These are phyloP conservation scores for Acrocyrtus sp. DNA, from an alignment of 2,888 invertebrate species.

Conservation along the genomic window DNA sequence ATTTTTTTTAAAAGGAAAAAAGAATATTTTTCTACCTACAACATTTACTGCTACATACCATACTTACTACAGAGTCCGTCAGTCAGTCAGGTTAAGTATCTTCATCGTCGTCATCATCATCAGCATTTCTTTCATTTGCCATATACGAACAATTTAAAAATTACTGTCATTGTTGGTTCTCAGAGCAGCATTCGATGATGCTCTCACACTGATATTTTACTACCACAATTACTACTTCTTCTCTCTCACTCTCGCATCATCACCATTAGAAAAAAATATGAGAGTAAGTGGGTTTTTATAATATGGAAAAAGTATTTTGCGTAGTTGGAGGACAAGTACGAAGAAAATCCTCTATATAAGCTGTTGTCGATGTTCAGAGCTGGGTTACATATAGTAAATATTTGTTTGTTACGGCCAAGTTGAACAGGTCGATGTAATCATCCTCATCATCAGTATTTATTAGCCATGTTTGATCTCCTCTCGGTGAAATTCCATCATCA, in stretches of 20 bases:
- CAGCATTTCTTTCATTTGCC: slow-evolving; percentile 24
- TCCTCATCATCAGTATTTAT: slow-evolving; percentile 27
- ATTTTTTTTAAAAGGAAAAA: too few relatives aligned
- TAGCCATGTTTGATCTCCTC: slow-evolving; percentile 26
- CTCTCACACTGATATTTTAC: background rate
- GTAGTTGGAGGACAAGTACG: slow-evolving; percentile 40
- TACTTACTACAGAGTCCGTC: too few relatives aligned
- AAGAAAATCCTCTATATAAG: slow-evolving; percentile 2
- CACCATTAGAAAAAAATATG: slow-evolving; percentile 21
- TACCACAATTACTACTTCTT: background rate
- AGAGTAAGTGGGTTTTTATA: slow-evolving; percentile 40
- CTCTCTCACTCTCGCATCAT: background rate
- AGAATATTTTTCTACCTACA: slow-evolving; percentile 24
- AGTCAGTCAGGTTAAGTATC: slow-evolving; percentile 7
- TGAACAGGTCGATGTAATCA: slow-evolving; percentile 43
- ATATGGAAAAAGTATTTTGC: slow-evolving; percentile 37
- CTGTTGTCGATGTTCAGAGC: background rate
- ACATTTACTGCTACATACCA: slow-evolving; percentile 37
- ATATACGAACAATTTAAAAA: slow-evolving; percentile 45
- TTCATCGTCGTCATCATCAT: slow-evolving; percentile 1
- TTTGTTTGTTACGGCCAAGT: slow-evolving; percentile 8
- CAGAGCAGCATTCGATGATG: too few relatives aligned
- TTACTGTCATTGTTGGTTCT: slow-evolving; percentile 24
- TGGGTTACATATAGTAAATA: slow-evolving; percentile 9
- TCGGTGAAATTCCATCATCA: slow-evolving; percentile 20